Percentiles rank a stretch among this genome's conserved stretches.
phyloP scores from a whole-genome alignment of 1,140 invertebrate genomes.

The Temnothorax longispinosus region DNA sequence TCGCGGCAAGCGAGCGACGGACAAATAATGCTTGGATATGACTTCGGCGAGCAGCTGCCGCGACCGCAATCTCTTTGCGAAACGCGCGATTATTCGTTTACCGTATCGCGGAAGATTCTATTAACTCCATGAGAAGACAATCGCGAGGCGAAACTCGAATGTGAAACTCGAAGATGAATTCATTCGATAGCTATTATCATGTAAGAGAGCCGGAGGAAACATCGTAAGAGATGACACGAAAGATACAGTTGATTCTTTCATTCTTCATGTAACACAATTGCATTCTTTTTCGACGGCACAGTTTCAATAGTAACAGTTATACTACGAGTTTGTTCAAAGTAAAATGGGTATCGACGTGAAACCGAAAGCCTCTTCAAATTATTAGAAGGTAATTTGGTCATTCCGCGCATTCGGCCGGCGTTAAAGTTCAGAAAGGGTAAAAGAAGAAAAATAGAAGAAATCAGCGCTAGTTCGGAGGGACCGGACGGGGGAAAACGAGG shows the following conservation, averaged over 20 bases:
- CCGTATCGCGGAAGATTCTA: conserved; percentile 21
- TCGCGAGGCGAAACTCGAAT: not conserved
- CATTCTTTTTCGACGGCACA: too few relatives aligned
- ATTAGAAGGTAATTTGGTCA: conserved; percentile 37
- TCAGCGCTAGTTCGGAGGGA: not conserved
- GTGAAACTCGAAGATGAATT: not conserved
- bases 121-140: not conserved
- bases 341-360: not conserved
- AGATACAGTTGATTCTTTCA: not conserved
- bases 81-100: conserved; percentile 36
- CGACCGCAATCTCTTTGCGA: conserved; percentile 38
- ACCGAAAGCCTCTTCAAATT: not conserved
- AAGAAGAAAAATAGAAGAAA: conserved; percentile 3
- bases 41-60: conserved; percentile 22
- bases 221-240: too few relatives aligned
- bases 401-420: not conserved
- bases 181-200: conserved; percentile 8
- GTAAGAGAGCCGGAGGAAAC: not conserved
- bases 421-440: not conserved
- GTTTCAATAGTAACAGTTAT: not conserved
- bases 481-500: not conserved
- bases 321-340: not conserved
- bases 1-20: not conserved
- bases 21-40: conserved; percentile 38
- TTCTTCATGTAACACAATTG: not conserved